Conservation (phyloP, 2,797 vertebrate genomes). For the Falco peregrinus region DNA sequence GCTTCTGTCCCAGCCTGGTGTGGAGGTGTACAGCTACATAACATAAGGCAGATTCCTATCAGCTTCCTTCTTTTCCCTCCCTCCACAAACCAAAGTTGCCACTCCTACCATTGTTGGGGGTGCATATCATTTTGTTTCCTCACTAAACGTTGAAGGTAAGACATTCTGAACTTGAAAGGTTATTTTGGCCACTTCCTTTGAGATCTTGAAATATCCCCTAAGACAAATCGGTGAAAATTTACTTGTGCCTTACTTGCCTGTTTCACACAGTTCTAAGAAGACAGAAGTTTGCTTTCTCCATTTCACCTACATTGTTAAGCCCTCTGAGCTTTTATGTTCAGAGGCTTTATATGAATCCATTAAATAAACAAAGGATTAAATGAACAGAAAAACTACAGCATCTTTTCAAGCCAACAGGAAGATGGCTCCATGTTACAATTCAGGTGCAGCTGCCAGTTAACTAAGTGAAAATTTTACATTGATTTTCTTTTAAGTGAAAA, state of each 20-base stretch:
- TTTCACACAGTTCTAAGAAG: not conserved
- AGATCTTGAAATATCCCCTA: not conserved
- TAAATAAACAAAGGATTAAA: not conserved
- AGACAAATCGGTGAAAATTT: not conserved
- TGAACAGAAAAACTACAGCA: not conserved
- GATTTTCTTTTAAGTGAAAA: not conserved
- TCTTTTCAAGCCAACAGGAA: not conserved
- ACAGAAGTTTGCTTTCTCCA: not conserved
- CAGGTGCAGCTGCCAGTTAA: not conserved
- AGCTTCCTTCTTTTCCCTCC: not conserved
- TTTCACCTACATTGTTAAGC: not conserved
- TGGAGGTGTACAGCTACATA: not conserved
- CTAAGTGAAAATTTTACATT: not conserved
- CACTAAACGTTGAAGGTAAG: not conserved
- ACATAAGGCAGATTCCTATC: not conserved
- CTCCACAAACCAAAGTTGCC: not conserved
- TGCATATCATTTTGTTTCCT: not conserved
- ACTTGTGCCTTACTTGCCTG: not conserved
- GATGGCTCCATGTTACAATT: not conserved
- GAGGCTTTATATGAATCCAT: not conserved
- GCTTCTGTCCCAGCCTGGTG: not conserved
- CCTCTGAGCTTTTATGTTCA: not conserved
- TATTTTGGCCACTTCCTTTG: not conserved
- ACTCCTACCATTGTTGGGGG: not conserved
- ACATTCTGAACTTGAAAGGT: not conserved